These are phyloP conservation scores for Charanyca ferruginea DNA, from an alignment of 2,888 invertebrate genomes.

Conservation along the genomic window DNA sequence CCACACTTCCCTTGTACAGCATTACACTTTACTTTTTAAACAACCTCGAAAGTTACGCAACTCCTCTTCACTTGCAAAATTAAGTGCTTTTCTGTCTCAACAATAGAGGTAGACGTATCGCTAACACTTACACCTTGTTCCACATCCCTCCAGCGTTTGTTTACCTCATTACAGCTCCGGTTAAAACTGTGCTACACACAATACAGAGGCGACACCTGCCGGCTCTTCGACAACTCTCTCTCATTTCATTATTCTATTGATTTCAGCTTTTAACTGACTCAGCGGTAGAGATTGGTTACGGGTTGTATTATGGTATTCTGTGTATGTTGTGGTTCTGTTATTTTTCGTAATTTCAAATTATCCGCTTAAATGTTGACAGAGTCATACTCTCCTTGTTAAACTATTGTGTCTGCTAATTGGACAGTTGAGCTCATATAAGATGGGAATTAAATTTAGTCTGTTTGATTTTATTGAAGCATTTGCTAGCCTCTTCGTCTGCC, in stretches of 20 bases:
- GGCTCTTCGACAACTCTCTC: constrained; percentile 64
- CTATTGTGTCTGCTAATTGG: too few relatives aligned
- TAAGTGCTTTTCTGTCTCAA: constrained; percentile 32
- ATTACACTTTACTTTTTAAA: constrained; percentile 18
- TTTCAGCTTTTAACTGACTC: constrained; percentile 54
- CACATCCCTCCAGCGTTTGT: constrained; percentile 74
- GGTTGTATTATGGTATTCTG: neutral
- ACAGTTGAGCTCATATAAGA: too few relatives aligned
- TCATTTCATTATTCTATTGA: constrained; percentile 62
- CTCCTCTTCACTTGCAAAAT: constrained; percentile 19
- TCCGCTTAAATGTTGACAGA: too few relatives aligned
- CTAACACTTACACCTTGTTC: constrained; percentile 62
- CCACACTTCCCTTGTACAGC: constrained; percentile 13
- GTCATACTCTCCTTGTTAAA: too few relatives aligned
- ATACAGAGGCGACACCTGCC: constrained; percentile 79
- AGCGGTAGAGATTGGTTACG: constrained; percentile 15
- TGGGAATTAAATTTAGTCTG: too few relatives aligned
- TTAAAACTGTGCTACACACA: constrained; percentile 81
- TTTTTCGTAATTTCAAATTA: neutral
- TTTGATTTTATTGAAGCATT: too few relatives aligned
- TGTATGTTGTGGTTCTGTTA: constrained; percentile 19
- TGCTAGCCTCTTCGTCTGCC: too few relatives aligned
- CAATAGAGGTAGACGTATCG: constrained; percentile 41
- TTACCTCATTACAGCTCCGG: constrained; percentile 83
- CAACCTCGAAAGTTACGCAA: constrained; percentile 27